These are phyloP conservation scores for Psilopsiagon aymara DNA, from an alignment of 2,113 vertebrate genomes.

Conservation along the genomic window DNA sequence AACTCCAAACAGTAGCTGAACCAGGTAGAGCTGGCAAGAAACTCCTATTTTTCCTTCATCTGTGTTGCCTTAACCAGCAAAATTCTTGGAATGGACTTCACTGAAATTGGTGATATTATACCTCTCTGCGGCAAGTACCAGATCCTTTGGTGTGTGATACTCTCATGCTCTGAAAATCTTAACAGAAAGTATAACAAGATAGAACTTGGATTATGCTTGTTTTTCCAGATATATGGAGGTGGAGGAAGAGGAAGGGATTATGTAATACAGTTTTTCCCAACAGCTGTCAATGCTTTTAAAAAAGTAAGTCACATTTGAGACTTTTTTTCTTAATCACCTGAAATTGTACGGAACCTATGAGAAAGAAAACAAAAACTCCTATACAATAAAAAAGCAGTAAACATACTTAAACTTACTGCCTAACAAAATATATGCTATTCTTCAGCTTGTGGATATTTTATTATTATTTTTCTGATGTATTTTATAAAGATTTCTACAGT, in stretches of 20 bases:
- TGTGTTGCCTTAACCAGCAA: neutral
- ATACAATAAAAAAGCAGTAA: neutral
- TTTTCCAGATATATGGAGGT: neutral
- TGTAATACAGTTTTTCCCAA: neutral
- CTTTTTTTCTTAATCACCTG: neutral
- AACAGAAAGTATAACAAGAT: neutral
- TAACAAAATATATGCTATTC: neutral
- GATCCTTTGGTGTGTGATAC: neutral
- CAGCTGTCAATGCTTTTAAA: neutral
- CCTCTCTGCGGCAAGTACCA: neutral
- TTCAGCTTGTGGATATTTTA: neutral
- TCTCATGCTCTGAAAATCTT: neutral
- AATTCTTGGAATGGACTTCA: neutral
- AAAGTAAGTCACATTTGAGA: neutral
- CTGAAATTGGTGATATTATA: neutral
- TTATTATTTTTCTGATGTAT: neutral
- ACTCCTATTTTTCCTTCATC: neutral
- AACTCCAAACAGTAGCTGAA: neutral
- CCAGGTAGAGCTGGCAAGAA: neutral
- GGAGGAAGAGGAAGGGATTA: neutral
- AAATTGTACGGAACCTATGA: neutral
- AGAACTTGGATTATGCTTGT: neutral
- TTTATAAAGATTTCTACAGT: neutral
- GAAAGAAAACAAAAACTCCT: neutral
- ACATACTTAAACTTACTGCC: neutral